phyloP scores from a whole-genome alignment of 2,797 vertebrate species.

The Lagodon rhomboides region DNA sequence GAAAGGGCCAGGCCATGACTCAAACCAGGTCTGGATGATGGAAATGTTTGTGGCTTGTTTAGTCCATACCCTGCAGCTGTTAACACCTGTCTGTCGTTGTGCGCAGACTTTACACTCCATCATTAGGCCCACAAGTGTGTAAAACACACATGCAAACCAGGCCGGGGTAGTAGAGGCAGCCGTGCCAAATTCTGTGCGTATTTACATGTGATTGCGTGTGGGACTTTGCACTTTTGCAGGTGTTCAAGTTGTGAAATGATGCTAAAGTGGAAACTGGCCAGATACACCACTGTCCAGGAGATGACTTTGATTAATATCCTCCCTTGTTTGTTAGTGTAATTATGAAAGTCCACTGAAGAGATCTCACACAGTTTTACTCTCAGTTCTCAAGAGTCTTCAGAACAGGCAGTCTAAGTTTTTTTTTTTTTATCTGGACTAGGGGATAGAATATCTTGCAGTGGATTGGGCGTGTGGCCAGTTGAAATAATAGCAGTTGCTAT shows the following conservation, averaged over 20 bases:
- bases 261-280: slow-evolving; percentile 15
- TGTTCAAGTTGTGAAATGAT: slow-evolving; percentile 51
- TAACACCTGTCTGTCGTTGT: slow-evolving; percentile 80
- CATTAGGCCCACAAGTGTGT: slow-evolving; percentile 62
- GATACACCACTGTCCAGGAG: slow-evolving; percentile 8
- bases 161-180: slow-evolving; percentile 17
- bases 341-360: slow-evolving; percentile 45
- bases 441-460: slow-evolving; percentile 33
- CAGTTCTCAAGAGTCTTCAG: slow-evolving; percentile 21
- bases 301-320: slow-evolving; percentile 51
- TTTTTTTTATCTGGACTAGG: slow-evolving; percentile 16
- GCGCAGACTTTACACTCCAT: slow-evolving; percentile 67
- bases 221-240: slow-evolving; percentile 57
- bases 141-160: slow-evolving; percentile 49
- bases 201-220: slow-evolving; percentile 48
- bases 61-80: slow-evolving; percentile 59
- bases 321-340: slow-evolving; percentile 47
- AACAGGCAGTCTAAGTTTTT: neutral
- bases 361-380: slow-evolving; percentile 36
- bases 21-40: slow-evolving; percentile 54
- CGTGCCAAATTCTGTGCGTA: slow-evolving; percentile 37
- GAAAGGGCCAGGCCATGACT: slow-evolving; percentile 23
- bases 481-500: slow-evolving; percentile 33
- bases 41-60: slow-evolving; percentile 77
- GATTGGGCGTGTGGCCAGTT: slow-evolving; percentile 17